Evolutionary conservation across 2,888 invertebrate species (phyloP), one percentile per base, ranked within the genome.

Genomic region (Aelia acuminata): DNA sequence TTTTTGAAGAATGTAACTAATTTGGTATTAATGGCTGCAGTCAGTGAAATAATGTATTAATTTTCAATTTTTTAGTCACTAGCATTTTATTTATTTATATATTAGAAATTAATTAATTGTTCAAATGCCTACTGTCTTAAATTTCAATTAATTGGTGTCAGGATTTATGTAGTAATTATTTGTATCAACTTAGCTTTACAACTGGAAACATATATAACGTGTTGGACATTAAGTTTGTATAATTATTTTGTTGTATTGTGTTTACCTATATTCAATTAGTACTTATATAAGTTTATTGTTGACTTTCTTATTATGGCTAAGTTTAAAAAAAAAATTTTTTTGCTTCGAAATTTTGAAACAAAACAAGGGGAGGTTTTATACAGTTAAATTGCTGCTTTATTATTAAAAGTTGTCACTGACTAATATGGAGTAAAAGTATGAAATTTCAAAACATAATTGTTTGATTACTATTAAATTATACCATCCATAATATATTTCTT

Each of bases 191-290:
- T 57, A 57, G 57, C 57, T 57, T 11, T 57, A 57, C 57, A 26
- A 26, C 26, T 57, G 57, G 2, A 26, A 57, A 57, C 57, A 13
- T 57, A 26, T 57, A 26, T 57, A 26, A 57, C 57, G 57, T 57
- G 57, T 57, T 57, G 57, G 57, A 57, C 57, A 26, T 53, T 26
- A 57, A 57, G 57, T 57, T 57, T 57, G 26, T 57, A 57, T 57
- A 26, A n/a, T n/a, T 57, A 26, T 7, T 57, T 26, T 57, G 3
- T 57, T n/a, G 57, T 57, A 57, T 57, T 57, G 0, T 57, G n/a
- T 57, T 57, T 57, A 57, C 57, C 57, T 3, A 57, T 26, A 26
- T 57, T 57, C 57, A 26, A 8, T 57, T 22, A 57, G 26, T 57
- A 57, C 13, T 26, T 26, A 26, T 26, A 57, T 57, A 57, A 57